Evolutionary conservation across 2,888 invertebrate genomes (phyloP).

Genomic region (Athetis lepigone): DNA sequence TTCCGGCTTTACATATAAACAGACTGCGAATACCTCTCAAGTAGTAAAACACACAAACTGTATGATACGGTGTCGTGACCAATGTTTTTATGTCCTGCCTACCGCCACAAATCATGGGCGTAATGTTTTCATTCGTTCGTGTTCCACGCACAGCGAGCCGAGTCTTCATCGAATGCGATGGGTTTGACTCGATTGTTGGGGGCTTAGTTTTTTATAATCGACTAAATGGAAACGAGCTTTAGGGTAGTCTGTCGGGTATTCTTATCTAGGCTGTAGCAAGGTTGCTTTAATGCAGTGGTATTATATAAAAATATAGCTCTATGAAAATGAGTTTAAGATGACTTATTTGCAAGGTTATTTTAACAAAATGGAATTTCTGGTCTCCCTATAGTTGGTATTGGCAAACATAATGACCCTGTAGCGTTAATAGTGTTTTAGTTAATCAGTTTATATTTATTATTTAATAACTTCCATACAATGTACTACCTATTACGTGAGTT

Average conservation of each 20-base stretch:
- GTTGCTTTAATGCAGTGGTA: no score
- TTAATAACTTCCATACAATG: no score
- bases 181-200: not conserved
- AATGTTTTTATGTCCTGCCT: constrained; percentile 36
- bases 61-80: constrained; percentile 58
- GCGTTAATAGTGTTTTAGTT: no score
- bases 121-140: constrained; percentile 59
- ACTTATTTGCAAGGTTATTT: no score
- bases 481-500: no score
- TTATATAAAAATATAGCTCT: no score
- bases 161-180: constrained; percentile 14
- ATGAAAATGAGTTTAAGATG: no score
- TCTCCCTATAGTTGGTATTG: no score
- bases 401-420: no score
- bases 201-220: constrained; percentile 6
- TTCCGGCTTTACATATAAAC: constrained; percentile 8
- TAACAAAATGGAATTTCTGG: no score
- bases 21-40: constrained; percentile 15
- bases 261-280: not conserved
- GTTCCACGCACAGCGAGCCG: constrained; percentile 26
- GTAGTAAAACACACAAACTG: constrained; percentile 26
- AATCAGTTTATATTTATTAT: no score
- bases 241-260: not conserved
- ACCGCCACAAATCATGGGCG: constrained; percentile 53
- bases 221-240: not conserved